Conservation (phyloP, 2,113 vertebrate species). For the Ctenomys sociabilis region DNA sequence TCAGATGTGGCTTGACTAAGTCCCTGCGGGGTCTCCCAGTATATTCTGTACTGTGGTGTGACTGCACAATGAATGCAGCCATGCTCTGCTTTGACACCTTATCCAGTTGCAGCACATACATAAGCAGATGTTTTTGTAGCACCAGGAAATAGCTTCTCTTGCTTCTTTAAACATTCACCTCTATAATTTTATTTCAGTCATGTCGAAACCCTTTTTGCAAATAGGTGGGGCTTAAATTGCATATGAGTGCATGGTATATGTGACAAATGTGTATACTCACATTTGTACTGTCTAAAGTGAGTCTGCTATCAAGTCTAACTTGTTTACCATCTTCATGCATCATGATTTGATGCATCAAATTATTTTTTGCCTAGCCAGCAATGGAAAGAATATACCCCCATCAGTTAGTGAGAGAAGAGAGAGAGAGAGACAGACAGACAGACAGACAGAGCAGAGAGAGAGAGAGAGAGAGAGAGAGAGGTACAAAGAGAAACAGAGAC, state of each 20-base stretch:
- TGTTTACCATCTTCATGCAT: not conserved
- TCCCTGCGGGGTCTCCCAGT: not conserved
- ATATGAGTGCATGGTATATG: not conserved
- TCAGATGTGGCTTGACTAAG: not conserved
- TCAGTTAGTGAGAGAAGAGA: not conserved
- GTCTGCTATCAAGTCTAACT: not conserved
- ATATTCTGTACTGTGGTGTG: not conserved
- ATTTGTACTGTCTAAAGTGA: not conserved
- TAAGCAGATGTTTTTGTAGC: constrained; percentile 22
- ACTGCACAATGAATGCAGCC: not conserved
- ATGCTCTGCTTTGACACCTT: not conserved
- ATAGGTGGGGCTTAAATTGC: not conserved
- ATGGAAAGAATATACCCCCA: not conserved
- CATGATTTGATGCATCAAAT: not conserved
- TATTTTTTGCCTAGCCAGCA: not conserved
- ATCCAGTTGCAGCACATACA: not conserved
- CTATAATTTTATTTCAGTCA: constrained; percentile 4
- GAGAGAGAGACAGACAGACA: no score
- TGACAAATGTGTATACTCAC: not conserved
- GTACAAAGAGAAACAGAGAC: no score
- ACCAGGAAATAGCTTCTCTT: not conserved
- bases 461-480: no score
- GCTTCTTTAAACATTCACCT: not conserved
- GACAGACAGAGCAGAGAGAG: no score
- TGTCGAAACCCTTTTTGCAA: constrained; percentile 12